Evolutionary conservation across 2,888 invertebrate species (phyloP).

Genomic region (Diaprepes abbreviatus): DNA sequence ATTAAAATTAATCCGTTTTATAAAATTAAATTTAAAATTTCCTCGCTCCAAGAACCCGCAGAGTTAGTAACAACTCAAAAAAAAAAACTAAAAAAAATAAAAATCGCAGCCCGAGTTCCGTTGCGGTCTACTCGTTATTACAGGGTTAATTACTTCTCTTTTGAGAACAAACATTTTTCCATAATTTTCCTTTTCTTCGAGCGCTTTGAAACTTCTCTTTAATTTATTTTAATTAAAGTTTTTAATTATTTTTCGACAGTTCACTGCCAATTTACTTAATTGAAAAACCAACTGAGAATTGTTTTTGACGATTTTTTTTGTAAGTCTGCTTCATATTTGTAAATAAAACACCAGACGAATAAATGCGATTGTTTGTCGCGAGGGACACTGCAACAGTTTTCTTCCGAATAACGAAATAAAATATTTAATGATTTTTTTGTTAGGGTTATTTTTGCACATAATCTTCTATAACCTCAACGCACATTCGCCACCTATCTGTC

Average conservation of each 20-base stretch:
- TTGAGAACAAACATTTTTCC: conserved; percentile 36
- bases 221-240: conserved; percentile 36
- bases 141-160: conserved; percentile 36
- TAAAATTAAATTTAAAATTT: conserved; percentile 9
- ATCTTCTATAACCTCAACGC: too few species aligned
- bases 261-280: conserved; percentile 23
- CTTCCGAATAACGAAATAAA: too few species aligned
- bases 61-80: neutral
- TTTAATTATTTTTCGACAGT: conserved; percentile 36
- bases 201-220: conserved; percentile 21
- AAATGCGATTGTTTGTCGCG: too few species aligned
- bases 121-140: conserved; percentile 31
- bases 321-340: too few species aligned
- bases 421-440: too few species aligned
- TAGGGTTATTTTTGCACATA: too few species aligned
- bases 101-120: conserved; percentile 7
- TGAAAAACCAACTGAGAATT: conserved; percentile 16
- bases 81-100: conserved; percentile 2
- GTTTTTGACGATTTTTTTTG: too few species aligned
- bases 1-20: neutral
- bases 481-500: too few species aligned
- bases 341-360: too few species aligned
- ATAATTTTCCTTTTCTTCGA: conserved; percentile 36
- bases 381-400: too few species aligned
- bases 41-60: neutral